Conservation (phyloP, 2,113 vertebrate genomes). For the Penelope pileata region DNA sequence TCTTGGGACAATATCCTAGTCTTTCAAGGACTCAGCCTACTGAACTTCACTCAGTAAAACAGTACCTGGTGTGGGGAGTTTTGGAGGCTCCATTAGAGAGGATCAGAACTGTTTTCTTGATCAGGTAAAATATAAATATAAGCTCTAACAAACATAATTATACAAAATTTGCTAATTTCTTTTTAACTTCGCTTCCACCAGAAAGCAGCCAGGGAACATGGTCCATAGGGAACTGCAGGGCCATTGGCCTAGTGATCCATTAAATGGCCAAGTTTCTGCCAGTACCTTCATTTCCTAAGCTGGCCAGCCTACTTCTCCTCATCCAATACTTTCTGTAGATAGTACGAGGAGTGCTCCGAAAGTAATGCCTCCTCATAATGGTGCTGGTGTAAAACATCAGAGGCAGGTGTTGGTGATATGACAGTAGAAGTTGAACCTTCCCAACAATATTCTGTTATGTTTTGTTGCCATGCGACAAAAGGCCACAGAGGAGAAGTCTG, state of each 20-base stretch:
- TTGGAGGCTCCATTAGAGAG: background rate
- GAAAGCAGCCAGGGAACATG: background rate
- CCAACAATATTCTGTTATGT: too few relatives aligned
- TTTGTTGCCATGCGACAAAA: too few relatives aligned
- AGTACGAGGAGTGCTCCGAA: too few relatives aligned
- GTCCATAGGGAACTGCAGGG: background rate
- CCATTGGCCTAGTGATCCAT: background rate
- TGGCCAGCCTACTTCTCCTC: background rate
- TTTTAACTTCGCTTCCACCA: background rate
- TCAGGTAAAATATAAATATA: background rate
- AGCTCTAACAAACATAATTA: background rate
- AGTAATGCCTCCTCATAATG: too few relatives aligned
- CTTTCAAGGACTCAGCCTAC: background rate
- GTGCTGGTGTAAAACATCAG: too few relatives aligned
- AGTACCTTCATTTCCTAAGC: background rate
- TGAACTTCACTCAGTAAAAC: background rate
- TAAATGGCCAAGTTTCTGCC: background rate
- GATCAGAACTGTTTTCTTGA: background rate
- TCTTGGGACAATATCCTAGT: accelerated
- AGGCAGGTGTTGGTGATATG: too few relatives aligned
- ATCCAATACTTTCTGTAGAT: background rate
- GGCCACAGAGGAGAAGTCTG: too few relatives aligned
- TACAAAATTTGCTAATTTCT: background rate
- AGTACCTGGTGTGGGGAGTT: background rate
- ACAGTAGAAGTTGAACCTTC: too few relatives aligned